A percentile compares a stretch with the other conserved stretches of the same genome.
Conservation (phyloP, 2,888 invertebrate species). For the Epinotia brunnichana region DNA sequence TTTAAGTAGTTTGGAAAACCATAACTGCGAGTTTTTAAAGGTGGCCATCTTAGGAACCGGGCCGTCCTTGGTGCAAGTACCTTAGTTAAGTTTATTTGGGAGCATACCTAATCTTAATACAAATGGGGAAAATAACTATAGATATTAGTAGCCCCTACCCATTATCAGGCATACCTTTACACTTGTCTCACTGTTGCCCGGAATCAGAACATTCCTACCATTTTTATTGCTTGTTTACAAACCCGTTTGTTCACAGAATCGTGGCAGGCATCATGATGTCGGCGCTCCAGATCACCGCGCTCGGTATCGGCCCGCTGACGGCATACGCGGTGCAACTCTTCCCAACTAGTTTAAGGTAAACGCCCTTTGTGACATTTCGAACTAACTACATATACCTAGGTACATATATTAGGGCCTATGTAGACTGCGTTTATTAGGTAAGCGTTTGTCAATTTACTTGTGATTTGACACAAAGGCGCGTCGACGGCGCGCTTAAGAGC, state of each 20-base stretch:
- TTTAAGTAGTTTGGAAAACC: too few relatives aligned
- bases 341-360: slow-evolving; percentile 74
- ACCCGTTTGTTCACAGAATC: slow-evolving; percentile 53
- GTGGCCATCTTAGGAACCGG: too few relatives aligned
- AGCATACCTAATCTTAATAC: too few relatives aligned
- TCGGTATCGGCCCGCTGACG: slow-evolving; percentile 74
- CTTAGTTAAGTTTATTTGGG: too few relatives aligned
- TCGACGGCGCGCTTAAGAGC: too few relatives aligned
- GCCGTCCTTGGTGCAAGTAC: too few relatives aligned
- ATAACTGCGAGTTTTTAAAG: too few relatives aligned
- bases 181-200: not conserved
- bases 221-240: not conserved
- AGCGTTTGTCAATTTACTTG: too few relatives aligned
- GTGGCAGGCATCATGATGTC: slow-evolving; percentile 71
- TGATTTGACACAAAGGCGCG: too few relatives aligned
- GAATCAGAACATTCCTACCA: not conserved
- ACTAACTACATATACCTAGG: not conserved
- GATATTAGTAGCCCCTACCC: too few relatives aligned
- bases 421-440: too few relatives aligned
- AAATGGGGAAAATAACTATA: too few relatives aligned
- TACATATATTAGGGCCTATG: not conserved
- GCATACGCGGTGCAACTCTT: slow-evolving; percentile 75
- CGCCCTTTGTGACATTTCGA: not conserved
- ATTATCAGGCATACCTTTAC: not conserved
- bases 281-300: slow-evolving; percentile 68